These are phyloP conservation scores for Drosophila rufa DNA, from an alignment of 1,140 invertebrate genomes.

Conservation along the genomic window DNA sequence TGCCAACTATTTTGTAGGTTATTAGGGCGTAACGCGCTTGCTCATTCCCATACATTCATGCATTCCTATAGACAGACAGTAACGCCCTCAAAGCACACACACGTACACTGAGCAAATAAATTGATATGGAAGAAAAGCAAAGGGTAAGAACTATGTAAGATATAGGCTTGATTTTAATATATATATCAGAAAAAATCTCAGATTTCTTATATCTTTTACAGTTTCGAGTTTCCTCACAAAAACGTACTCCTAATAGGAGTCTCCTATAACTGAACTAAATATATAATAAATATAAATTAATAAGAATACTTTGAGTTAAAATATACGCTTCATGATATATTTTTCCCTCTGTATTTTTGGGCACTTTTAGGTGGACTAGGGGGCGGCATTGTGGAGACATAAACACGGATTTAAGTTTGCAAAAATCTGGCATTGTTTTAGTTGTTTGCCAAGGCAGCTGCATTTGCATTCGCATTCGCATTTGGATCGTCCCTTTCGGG, in stretches of 20 bases:
- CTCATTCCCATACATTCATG: conserved; percentile 47
- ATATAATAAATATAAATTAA: too few relatives aligned
- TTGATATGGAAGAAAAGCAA: neutral
- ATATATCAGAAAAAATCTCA: too few relatives aligned
- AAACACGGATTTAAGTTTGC: conserved; percentile 66
- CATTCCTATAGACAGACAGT: conserved; percentile 35
- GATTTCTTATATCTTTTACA: too few relatives aligned
- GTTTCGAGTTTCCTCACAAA: too few relatives aligned
- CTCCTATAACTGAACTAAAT: too few relatives aligned
- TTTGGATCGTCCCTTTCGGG: conserved; percentile 17
- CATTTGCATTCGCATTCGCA: conserved; percentile 45
- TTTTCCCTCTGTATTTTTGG: neutral
- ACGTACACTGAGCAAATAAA: conserved; percentile 5
- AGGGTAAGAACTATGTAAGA: neutral
- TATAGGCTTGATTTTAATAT: too few relatives aligned
- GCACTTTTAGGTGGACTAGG: conserved; percentile 13
- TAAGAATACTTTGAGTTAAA: too few relatives aligned
- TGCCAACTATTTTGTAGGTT: conserved; percentile 83
- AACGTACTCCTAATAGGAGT: too few relatives aligned
- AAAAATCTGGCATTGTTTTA: conserved; percentile 58
- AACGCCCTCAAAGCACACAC: conserved; percentile 40
- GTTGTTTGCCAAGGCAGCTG: conserved; percentile 43
- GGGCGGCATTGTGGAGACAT: conserved; percentile 36
- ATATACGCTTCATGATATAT: too few relatives aligned
- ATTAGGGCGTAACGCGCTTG: conserved; percentile 75